Conservation (phyloP, 2,113 vertebrate species). For the mouse (Mus musculus) region DNA sequence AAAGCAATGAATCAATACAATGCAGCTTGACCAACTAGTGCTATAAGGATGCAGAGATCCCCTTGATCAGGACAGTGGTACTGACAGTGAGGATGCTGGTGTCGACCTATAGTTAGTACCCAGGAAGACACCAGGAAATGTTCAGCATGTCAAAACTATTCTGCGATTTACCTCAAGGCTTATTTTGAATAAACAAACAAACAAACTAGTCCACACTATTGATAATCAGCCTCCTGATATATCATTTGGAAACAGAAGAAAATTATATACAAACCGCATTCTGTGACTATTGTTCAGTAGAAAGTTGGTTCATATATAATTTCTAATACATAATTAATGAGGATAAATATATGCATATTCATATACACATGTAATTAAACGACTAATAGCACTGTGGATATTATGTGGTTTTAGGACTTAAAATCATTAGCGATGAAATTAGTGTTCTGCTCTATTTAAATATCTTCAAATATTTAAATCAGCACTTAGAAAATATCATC, state of each 20-base stretch:
- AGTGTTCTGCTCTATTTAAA: conserved; percentile 41
- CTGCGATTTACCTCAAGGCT: not conserved
- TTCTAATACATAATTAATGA: not conserved
- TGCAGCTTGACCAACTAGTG: not conserved
- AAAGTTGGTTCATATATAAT: not conserved
- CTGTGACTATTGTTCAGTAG: not conserved
- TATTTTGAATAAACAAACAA: not conserved
- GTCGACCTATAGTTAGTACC: not conserved
- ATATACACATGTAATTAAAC: not conserved
- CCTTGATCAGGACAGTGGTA: not conserved
- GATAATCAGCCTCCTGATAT: not conserved
- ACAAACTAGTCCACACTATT: not conserved
- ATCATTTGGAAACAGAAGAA: not conserved
- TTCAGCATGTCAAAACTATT: not conserved
- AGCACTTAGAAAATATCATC: conserved; percentile 38
- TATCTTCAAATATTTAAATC: conserved; percentile 21
- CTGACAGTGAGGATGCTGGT: not conserved
- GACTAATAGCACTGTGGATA: not conserved
- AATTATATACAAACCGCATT: not conserved
- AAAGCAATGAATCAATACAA: conserved; percentile 11
- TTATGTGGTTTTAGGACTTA: not conserved
- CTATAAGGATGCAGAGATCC: not conserved
- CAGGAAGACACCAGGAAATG: not conserved
- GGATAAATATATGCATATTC: not conserved
- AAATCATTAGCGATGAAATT: conserved; percentile 6